Conservation (phyloP, 1,140 invertebrate species). For the Acromyrmex echinatior region DNA sequence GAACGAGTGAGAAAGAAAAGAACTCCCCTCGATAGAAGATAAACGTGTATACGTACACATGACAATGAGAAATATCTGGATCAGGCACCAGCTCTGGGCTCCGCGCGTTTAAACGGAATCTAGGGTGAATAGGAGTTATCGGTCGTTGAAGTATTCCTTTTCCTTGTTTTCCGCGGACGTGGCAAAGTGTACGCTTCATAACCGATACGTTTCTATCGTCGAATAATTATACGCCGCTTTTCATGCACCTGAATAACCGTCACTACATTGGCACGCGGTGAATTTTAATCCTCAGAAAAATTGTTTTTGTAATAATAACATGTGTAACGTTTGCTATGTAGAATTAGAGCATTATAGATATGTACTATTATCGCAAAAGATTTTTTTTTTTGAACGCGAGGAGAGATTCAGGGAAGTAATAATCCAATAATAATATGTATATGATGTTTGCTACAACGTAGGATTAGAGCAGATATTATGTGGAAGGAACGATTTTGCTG, state of each 20-base stretch:
- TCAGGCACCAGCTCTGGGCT: conserved; percentile 36
- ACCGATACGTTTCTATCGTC: not conserved
- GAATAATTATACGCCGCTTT: not conserved
- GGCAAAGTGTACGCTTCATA: not conserved
- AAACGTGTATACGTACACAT: conserved; percentile 65
- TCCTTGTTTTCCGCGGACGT: not conserved
- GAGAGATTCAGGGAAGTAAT: not conserved
- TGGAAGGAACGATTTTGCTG: too few relatives aligned
- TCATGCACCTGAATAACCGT: not conserved
- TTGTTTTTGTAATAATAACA: not conserved
- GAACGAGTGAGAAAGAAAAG: conserved; percentile 55
- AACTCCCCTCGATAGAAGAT: conserved; percentile 77
- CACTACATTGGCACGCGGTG: not conserved
- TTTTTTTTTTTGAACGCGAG: not conserved
- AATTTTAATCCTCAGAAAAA: not conserved
- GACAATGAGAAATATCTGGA: conserved; percentile 74
- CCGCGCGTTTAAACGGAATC: conserved; percentile 56
- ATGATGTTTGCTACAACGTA: too few relatives aligned
- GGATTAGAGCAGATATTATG: too few relatives aligned
- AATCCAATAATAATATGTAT: not conserved
- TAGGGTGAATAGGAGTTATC: conserved; percentile 26
- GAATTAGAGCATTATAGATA: not conserved
- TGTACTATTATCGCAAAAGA: not conserved
- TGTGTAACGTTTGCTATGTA: not conserved
- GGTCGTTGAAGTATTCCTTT: not conserved